Conservation (phyloP, 2,888 invertebrate genomes). For the Nymphalis c-album region DNA sequence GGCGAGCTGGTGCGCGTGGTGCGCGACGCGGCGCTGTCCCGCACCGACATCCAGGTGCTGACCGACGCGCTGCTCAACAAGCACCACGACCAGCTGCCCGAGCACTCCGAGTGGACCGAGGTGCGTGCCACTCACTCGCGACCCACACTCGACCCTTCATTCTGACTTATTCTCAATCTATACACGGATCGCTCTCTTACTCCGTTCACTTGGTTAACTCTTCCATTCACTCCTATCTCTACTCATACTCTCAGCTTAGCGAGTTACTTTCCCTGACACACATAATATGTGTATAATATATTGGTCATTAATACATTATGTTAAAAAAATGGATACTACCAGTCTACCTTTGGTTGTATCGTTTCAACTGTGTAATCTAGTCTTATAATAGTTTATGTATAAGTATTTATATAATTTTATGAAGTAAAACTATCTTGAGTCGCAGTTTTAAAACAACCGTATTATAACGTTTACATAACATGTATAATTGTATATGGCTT, state of each 20-base stretch:
- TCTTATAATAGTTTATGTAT: too few species aligned
- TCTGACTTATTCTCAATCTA: too few species aligned
- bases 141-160: neutral
- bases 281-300: too few species aligned
- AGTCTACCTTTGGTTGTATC: too few species aligned
- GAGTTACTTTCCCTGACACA: too few species aligned
- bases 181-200: too few species aligned
- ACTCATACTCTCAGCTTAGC: too few species aligned
- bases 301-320: too few species aligned
- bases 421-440: neutral
- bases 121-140: slow-evolving; percentile 53
- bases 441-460: neutral
- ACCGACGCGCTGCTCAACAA: slow-evolving; percentile 95
- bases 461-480: neutral
- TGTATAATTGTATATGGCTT: neutral
- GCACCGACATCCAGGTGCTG: slow-evolving; percentile 92
- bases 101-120: slow-evolving; percentile 93
- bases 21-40: slow-evolving; percentile 90
- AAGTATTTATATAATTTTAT: neutral
- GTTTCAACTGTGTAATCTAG: too few species aligned
- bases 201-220: too few species aligned
- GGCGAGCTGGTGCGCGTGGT: slow-evolving; percentile 87
- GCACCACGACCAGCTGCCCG: slow-evolving; percentile 88
- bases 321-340: too few species aligned
- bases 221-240: too few species aligned